phyloP scores from a whole-genome alignment of 2,797 vertebrate genomes.

The Rhincodon typus region DNA sequence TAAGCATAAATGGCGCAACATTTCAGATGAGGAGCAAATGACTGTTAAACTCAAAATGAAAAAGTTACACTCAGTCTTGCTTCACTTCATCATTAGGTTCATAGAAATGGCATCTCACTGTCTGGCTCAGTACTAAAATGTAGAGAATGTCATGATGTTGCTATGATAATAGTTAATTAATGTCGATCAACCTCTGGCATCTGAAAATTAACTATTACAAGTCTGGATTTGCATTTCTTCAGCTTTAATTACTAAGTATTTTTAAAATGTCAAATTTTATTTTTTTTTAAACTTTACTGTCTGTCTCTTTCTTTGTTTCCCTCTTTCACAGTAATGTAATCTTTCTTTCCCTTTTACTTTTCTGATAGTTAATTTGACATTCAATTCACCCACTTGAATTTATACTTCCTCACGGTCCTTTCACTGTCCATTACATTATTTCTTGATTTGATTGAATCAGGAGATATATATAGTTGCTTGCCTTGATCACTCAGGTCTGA shows the following conservation, averaged over 20 bases:
- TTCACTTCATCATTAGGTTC: neutral
- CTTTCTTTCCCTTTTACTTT: neutral
- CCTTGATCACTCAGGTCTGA: neutral
- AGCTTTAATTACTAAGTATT: neutral
- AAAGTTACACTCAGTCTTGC: neutral
- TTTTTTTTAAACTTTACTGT: neutral
- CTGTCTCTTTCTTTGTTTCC: neutral
- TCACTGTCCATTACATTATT: neutral
- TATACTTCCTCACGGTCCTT: neutral
- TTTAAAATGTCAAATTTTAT: neutral
- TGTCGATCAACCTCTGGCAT: neutral
- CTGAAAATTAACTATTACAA: neutral
- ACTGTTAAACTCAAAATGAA: neutral
- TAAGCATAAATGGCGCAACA: neutral
- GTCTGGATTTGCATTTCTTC: neutral
- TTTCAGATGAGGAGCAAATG: neutral
- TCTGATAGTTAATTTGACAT: neutral
- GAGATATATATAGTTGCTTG: neutral
- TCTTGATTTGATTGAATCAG: neutral
- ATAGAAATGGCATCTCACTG: neutral
- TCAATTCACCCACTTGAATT: neutral
- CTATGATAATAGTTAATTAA: neutral
- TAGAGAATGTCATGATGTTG: neutral
- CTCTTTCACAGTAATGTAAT: neutral
- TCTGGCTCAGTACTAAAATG: neutral